Evolutionary conservation across 2,888 invertebrate species (phyloP), one percentile per base, ranked within the genome.

Genomic region (Mesorhabditis sp.): DNA sequence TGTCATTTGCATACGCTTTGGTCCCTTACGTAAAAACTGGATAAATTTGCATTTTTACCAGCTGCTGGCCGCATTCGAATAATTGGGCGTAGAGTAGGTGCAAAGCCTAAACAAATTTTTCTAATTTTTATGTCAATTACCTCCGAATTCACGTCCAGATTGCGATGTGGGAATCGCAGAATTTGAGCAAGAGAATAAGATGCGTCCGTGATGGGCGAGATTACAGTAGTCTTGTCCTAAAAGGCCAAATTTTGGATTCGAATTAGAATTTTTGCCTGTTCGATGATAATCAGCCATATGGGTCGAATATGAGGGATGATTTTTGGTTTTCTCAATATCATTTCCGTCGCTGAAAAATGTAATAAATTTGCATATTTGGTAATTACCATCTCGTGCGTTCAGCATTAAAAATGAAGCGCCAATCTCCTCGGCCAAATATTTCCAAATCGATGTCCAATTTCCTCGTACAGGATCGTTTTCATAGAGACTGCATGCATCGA

Each of bases 251-350:
- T 50, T 50, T 50, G 58, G 58, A 50, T 50, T 50, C 2, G n/a
- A 50, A 13, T 50, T 50, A 50, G 10, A 13, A 50, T 50, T 13
- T 50, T 13, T 50, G n/a, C 58, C 58, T 50, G 58, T 13, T 50
- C 7, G n/a, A 50, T 2, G n/a, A 50, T 50, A n/a, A 50, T 50
- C 58, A 50, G n/a, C 58, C 58, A 50, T 13, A 50, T n/a, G 58
- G 58, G 58, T 50, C 58, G 58, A 13, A 50, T n/a, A 50, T 50
- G 58, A 50, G 58, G 58, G n/a, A 50, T 50, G 58, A 50, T 50
- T 13, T 50, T 50, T n/a, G 58, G 58, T 50, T 50, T 50, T n/a
- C 58, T 50, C 58, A 50, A 10, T 13, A 50, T n/a, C 58, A n/a
- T 50, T n/a, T 50, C 58, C 58, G 7, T 50, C n/a, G 58, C 58